Percentiles rank a stretch among this genome's conserved stretches.
These are phyloP conservation scores for Hiodon tergisus DNA, from an alignment of 2,113 vertebrate species.

Conservation along the genomic window DNA sequence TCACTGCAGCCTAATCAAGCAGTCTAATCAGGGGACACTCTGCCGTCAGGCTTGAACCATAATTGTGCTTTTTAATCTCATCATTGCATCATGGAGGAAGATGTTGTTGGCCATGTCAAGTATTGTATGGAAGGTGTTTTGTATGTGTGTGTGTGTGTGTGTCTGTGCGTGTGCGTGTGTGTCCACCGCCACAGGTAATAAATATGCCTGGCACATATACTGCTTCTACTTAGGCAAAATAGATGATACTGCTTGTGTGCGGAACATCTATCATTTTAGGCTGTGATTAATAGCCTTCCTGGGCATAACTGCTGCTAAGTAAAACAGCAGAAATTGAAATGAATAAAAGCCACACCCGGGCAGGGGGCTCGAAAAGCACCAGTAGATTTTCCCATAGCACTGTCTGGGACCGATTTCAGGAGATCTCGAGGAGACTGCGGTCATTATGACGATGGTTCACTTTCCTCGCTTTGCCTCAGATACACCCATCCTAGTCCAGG, in stretches of 20 bases:
- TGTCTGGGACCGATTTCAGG: slow-evolving; percentile 9
- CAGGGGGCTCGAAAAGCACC: slow-evolving; percentile 6
- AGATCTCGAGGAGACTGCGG: background rate
- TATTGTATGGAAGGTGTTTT: background rate
- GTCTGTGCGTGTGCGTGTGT: slow-evolving; percentile 20
- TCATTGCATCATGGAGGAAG: background rate
- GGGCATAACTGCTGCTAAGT: slow-evolving; percentile 33
- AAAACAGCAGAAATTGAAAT: slow-evolving; percentile 32
- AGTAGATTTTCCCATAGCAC: background rate
- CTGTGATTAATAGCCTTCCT: slow-evolving; percentile 44
- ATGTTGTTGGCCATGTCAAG: background rate
- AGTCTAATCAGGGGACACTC: background rate
- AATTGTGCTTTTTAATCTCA: background rate
- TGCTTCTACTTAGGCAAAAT: slow-evolving; percentile 24
- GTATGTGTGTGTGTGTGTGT: slow-evolving; percentile 2
- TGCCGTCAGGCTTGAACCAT: slow-evolving; percentile 3
- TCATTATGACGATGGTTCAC: background rate
- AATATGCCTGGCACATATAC: slow-evolving; percentile 43
- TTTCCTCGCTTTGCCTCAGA: background rate
- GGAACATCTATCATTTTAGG: slow-evolving; percentile 49
- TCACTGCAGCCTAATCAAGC: slow-evolving; percentile 6
- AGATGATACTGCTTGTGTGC: slow-evolving; percentile 19
- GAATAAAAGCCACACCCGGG: slow-evolving; percentile 24
- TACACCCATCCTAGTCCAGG: background rate
- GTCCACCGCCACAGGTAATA: slow-evolving; percentile 38